Base-by-base conservation (phyloP, 2,888 invertebrate genomes). In the Sinhomidia bicolor region DNA sequence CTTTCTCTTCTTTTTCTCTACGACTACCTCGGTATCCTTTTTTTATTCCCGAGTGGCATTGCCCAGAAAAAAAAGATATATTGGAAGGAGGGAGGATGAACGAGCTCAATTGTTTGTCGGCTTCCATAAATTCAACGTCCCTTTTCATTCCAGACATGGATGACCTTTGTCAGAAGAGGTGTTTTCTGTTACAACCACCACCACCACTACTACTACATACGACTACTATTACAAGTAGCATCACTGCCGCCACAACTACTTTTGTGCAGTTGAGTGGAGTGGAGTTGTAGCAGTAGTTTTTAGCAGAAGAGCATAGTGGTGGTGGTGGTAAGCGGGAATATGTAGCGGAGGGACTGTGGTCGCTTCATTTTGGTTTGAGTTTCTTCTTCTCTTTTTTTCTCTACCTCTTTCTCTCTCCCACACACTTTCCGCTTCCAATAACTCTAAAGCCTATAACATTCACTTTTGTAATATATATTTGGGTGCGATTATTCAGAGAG, bases 111-210 rank as follows among this genome's bases (percentile, higher is more conserved):
- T 84, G 84, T 87, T 80, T 80, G 80, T 80, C 85, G 84, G 80
- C 81, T 84, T 62, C 88, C 85, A 88, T 89, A 90, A 90, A 90
- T 88, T 90, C 83, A 47, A 44, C 85, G 82, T 88, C 71, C 26
- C 85, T 86, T 89, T 78, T 83, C 89, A 88, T 90, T 82, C 89
- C 86, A 89, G 87, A 89, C 89, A 89, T 90, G 88, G 84, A 86
- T 89, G 89, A 90, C 89, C 89, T 89, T 90, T 89, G 87, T 89
- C 89, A 88, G 80, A 78, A 60, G 41, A 76, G 86, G 81, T 88
- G 87, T 88, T 88, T 76, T 74, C 85, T 57, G 44, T 79, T 47
- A 54, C 78, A 17, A 51, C 68, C 54, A 47, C 32, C 32, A 68
- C 78, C 41, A 41, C 68, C 68, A 12, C 41, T 10, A 71, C 20